Evolutionary conservation across 1,140 invertebrate species (phyloP).

Genomic region (Campodea augens): DNA sequence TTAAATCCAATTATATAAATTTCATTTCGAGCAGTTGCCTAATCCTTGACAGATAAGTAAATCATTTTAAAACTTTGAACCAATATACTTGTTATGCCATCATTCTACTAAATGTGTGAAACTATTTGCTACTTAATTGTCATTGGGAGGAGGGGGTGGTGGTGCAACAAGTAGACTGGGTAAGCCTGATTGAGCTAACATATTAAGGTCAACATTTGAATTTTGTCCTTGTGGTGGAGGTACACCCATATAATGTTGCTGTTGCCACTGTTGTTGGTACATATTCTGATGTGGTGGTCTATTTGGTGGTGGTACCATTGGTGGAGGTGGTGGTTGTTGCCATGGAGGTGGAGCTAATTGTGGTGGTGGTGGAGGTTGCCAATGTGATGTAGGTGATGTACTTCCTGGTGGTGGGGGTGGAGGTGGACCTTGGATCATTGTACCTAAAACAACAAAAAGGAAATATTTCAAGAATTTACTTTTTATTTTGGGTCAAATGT

Average conservation of each 20-base stretch:
- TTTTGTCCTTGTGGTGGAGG: background rate
- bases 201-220: conserved; percentile 11
- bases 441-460: conserved; percentile 20
- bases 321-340: conserved; percentile 33
- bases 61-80: too few relatives aligned
- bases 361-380: conserved; percentile 13
- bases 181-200: conserved; percentile 25
- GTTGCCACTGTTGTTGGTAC: conserved; percentile 22
- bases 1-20: too few relatives aligned
- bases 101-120: too few relatives aligned
- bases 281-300: conserved; percentile 28
- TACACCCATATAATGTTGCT: background rate
- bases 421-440: conserved; percentile 15
- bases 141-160: conserved; percentile 32
- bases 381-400: conserved; percentile 8
- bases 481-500: conserved; percentile 17
- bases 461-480: conserved; percentile 15
- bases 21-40: too few relatives aligned
- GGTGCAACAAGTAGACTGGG: conserved; percentile 36
- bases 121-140: background rate
- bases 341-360: conserved; percentile 26
- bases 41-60: too few relatives aligned
- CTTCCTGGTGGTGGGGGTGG: conserved; percentile 14
- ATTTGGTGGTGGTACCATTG: conserved; percentile 32
- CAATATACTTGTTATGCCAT: too few relatives aligned